Percentiles rank a stretch among this genome's conserved stretches.
Conservation (phyloP, 2,888 invertebrate species). For the Neoascia interrupta region DNA sequence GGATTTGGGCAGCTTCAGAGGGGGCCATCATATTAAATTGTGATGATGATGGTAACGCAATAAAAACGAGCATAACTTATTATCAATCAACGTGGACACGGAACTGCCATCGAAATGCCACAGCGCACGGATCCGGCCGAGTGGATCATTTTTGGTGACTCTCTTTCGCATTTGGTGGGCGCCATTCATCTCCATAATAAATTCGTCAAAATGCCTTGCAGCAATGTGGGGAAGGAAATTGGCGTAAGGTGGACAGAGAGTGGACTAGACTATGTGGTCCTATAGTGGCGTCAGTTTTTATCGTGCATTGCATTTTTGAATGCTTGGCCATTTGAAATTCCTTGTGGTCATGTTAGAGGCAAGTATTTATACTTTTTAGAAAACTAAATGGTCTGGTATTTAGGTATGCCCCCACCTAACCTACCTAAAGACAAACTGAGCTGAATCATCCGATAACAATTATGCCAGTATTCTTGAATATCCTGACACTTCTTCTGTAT, state of each 20-base stretch:
- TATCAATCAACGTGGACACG: conserved; percentile 72
- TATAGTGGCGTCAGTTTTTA: conserved; percentile 56
- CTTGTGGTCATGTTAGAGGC: conserved; percentile 40
- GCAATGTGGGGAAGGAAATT: conserved; percentile 2
- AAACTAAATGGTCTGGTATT: conserved; percentile 61
- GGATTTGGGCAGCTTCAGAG: conserved; percentile 34
- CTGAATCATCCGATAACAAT: no score
- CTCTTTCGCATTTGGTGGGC: conserved; percentile 74
- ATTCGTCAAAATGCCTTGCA: conserved; percentile 74
- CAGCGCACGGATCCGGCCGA: conserved; percentile 47
- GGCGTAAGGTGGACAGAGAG: conserved; percentile 7
- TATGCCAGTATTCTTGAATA: no score
- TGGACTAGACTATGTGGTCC: conserved; percentile 52
- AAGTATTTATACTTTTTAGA: no score
- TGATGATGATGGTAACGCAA: conserved; percentile 45
- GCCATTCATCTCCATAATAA: conserved; percentile 78
- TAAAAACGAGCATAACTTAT: conserved; percentile 75
- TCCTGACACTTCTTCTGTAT: no score
- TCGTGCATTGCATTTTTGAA: conserved; percentile 49
- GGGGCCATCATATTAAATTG: conserved; percentile 69
- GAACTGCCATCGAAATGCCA: conserved; percentile 66
- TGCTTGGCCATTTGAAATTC: conserved; percentile 55
- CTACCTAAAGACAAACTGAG: no score
- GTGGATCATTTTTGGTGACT: conserved; percentile 50
- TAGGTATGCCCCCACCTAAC: conserved; percentile 7